Evolutionary conservation across 1,140 invertebrate genomes (phyloP), one percentile per base, ranked within the genome.

Genomic region (Scaptomyza pallida): DNA sequence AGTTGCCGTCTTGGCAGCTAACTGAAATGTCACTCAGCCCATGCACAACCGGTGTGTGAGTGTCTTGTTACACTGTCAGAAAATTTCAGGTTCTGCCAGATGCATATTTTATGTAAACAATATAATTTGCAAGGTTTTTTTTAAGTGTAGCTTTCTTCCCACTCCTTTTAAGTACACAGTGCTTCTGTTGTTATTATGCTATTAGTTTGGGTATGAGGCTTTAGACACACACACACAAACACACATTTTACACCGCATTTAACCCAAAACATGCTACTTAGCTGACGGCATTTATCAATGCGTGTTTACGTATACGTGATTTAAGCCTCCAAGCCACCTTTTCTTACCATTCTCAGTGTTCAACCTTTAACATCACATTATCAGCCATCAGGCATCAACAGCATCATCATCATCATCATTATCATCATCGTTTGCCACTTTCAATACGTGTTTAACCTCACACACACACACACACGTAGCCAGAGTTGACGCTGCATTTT

Each of bases 231-330:
- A n/a, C n/a, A n/a, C n/a, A n/a, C n/a, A 5, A 26, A 48, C 47
- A 26, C 55, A 75, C 75, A 83, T 75, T 75, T 83, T 83, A 78
- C 79, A 83, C 59, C 75, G 72, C 79, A 83, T 83, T 83, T 83
- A 83, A 83, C 79, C 75, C 79, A 83, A 83, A 83, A 83, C 79
- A 85, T 79, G 72, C 75, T 80, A 85, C 77, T 75, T 86, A 78
- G 64, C 74, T 59, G 45, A 51, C 50, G 56, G 82, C 74, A 88
- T 88, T 81, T 86, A 88, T 88, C 81, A 85, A 81, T 77, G 65
- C 73, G 72, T 50, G 55, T 44, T 55, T n/a, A n/a, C n/a, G 55
- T 44, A 37, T 67, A 86, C 81, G 73, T 86, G 81, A 85, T 85
- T 81, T 62, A 44, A 35, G 52, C 50, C 69, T 45, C 37, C 15